Base-by-base conservation (phyloP, 2,888 invertebrate genomes). In the Proisotoma minuta region DNA sequence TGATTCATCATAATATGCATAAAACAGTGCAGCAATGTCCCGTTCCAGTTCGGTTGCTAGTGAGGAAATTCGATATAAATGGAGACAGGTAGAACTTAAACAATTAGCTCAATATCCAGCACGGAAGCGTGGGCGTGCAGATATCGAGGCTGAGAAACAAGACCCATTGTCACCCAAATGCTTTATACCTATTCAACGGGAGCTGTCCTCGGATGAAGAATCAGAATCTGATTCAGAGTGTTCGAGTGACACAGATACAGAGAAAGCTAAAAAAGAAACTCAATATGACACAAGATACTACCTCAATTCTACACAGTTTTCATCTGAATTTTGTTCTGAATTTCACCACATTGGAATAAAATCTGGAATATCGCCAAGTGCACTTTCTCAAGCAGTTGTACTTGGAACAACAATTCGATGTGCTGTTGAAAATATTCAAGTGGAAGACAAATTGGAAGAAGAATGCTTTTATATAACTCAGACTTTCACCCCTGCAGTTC, bases 231-330 rank as follows among this genome's bases (percentile, higher is more conserved):
- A 59, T 20, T 59, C 62, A 3, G 65, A 65, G 4, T 51, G 60
- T 20, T 54, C 54, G 12, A 26, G 28, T 28, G 65, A 65, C 23
- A 58, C 60, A 1, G 65, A 66, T 26, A 56, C 52, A 4, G 43
- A 68, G 2, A 47, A 40, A 3, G 12, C 20, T 24, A n/a, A n/a
- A n/a, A 23, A 59, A 10, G 68, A 77, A 59, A 78, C 78, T 67
- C 76, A 80, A 62, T 81, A 77, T 68, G 81, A 82, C 73, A 80
- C 77, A 43, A 75, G 78, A 68, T 78, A 81, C 48, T 86, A 83
- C 74, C 78, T 88, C 0, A 85, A 84, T 74, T 88, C 88, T 0
- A 63, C 61, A 8, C 59, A 65, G 43, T 57, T 73, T 24, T 65
- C 69, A 1, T 62, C 67, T 22, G 57, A 67, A 22, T 65, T 62